A percentile compares a stretch with the other conserved stretches of the same genome.
Conservation (phyloP, 1,140 invertebrate species). For the Formica exsecta region DNA sequence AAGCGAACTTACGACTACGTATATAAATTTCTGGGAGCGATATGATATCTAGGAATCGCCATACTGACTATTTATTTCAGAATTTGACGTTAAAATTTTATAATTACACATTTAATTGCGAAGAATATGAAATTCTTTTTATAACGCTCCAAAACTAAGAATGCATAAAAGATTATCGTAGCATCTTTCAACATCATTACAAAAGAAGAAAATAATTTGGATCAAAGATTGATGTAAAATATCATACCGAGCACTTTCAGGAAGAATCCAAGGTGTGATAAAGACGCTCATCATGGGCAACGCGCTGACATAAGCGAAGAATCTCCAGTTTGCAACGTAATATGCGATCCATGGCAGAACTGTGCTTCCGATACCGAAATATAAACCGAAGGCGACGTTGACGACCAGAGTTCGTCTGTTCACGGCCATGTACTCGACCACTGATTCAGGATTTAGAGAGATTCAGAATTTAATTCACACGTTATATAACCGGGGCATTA, state of each 20-base stretch:
- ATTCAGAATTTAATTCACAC: neutral
- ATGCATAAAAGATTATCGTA: no score
- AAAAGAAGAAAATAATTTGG: no score
- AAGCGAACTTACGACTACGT: conserved; percentile 13
- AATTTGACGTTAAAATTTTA: neutral
- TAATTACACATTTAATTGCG: neutral
- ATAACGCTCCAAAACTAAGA: neutral
- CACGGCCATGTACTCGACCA: conserved; percentile 84
- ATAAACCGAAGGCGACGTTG: conserved; percentile 83
- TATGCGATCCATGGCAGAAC: conserved; percentile 84
- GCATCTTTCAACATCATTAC: no score
- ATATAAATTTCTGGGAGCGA: neutral
- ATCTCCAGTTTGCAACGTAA: conserved; percentile 83
- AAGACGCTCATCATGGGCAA: conserved; percentile 80
- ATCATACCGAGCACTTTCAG: conserved; percentile 83
- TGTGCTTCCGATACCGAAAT: conserved; percentile 82
- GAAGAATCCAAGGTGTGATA: conserved; percentile 84
- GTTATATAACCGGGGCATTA: neutral
- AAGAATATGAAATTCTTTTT: conserved; percentile 1
- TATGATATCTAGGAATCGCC: neutral
- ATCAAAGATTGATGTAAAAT: no score
- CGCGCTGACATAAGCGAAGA: conserved; percentile 80
- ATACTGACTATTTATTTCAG: neutral
- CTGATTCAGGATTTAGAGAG: conserved; percentile 62
- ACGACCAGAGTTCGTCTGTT: conserved; percentile 82